Evolutionary conservation across 2,113 vertebrate genomes (phyloP), one percentile per base, ranked within the genome.

Genomic region (Xerus inauris): DNA sequence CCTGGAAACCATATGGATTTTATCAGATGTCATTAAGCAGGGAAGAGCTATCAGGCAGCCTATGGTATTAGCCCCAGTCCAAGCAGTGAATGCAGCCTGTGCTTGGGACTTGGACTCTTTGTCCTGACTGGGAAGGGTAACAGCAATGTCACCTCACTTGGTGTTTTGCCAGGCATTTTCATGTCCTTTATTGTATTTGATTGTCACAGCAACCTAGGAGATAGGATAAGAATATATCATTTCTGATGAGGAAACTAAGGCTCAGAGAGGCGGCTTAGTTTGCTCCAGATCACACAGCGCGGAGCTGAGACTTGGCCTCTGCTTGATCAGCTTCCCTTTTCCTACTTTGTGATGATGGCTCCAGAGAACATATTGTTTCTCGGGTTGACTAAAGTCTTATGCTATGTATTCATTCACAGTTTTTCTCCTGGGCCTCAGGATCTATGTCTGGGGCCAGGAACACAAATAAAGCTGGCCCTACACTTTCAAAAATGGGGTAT

Each of bases 221-320:
- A 49, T 8, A 38, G 42, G 22, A 38, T 17, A 45, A 26, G 67
- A 42, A 62, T 51, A 14, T 14, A 17, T 45, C n/a, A 51, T 85
- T 89, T 69, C 82, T 40, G 65, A 16, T 40, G 57, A 69, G 87
- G 57, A 96, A 51, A 57, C 13, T 67, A n/a, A 86, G 42, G 82
- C 51, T 64, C 83, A 35, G 86, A 89, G 40, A 35, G 42, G 69
- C 26, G 51, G 24, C 9, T 57, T 54, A 8, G 38, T 59, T 16
- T 45, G 51, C 64, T 54, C 38, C 4, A 49, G 32, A 40, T 67
- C 75, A 42, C 73, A 22, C 11, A 75, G 92, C 28, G 14, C 0
- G 3, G 91, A 71, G 51, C 71, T 32, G n/a, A 95, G 80, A 10
- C 40, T 6, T 4, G 20, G 26, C 7, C 26, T 30, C 51, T n/a